Evolutionary conservation across 2,113 vertebrate genomes (phyloP).

Genomic region (Gallinago undulata): DNA sequence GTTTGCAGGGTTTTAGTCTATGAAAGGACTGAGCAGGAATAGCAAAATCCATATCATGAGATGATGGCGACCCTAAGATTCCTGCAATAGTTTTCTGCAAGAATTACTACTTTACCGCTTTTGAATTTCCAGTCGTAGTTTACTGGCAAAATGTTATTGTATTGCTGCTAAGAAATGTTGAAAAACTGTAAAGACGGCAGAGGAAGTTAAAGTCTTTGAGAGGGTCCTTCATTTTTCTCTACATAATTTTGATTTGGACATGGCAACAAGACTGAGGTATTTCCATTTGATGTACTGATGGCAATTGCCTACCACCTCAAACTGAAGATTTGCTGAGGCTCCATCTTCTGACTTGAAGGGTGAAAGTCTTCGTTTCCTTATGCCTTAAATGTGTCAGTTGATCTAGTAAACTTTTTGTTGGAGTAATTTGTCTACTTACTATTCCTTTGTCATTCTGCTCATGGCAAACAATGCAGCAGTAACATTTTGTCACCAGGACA

Average conservation of each 20-base stretch:
- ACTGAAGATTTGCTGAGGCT: background rate
- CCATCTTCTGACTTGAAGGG: background rate
- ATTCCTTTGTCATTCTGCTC: background rate
- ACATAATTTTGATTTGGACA: fast-evolving
- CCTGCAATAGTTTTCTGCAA: background rate
- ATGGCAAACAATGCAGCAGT: background rate
- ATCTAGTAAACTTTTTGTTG: background rate
- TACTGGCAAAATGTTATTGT: background rate
- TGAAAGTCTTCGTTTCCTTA: background rate
- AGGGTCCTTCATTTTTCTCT: background rate
- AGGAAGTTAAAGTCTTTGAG: background rate
- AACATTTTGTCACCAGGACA: background rate
- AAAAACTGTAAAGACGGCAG: background rate
- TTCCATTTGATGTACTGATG: background rate
- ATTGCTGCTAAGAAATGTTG: background rate
- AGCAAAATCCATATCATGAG: background rate
- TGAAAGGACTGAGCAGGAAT: background rate
- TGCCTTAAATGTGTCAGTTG: background rate
- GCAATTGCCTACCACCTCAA: background rate
- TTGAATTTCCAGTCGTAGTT: background rate
- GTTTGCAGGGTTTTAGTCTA: background rate
- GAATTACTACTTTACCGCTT: background rate
- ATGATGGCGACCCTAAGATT: background rate
- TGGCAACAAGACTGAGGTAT: background rate
- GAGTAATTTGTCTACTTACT: background rate